Evolutionary conservation across 92 coral and sea anemone species (phyloP), one percentile per base, ranked within the genome.

Genomic region (Paramuricea clavata): DNA sequence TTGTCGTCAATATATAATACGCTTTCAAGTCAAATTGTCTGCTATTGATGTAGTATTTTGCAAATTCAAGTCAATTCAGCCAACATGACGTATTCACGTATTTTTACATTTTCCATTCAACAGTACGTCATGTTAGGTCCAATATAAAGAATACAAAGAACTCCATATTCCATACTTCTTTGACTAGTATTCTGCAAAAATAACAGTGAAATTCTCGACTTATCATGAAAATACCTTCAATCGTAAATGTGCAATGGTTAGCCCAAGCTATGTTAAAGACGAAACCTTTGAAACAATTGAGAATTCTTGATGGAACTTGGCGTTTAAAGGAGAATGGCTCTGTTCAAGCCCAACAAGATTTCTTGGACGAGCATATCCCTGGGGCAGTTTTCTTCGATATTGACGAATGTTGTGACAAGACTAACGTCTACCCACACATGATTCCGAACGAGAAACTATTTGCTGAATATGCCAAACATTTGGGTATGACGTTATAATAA

Each of bases 301-400:
- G 98, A 26, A 73, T 96, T 2, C 61, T 96, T 39, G 99, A 96
- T 65, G 96, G 94, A 22, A 92, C 99, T 17, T 94, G 99, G 99
- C 95, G 86, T 69, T 90, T 93, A n/a, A 91, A 96, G 62, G 96
- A 94, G 4, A 87, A 91, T 41, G 73, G 84, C 3, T 34, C 84
- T 1, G 33, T 35, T 5, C 6, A 30, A 12, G 93, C 96, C 4
- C 76, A 86, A 52, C 77, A 94, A 41, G 98, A 94, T 42, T 93
- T 86, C 57, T 57, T 59, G 16, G 89, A 90, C 19, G 90, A 91
- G 15, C 93, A 95, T 9, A 96, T 96, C 44, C 95, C 97, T 0
- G 97, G 95, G 15, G 97, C 98, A 1, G 81, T 87, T 54, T 95
- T 86, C 85, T 95, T 95, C 76, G 98, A 93, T 78, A 83, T 95